phyloP scores from a whole-genome alignment of 2,888 invertebrate species.

The Dynastes grantii region DNA sequence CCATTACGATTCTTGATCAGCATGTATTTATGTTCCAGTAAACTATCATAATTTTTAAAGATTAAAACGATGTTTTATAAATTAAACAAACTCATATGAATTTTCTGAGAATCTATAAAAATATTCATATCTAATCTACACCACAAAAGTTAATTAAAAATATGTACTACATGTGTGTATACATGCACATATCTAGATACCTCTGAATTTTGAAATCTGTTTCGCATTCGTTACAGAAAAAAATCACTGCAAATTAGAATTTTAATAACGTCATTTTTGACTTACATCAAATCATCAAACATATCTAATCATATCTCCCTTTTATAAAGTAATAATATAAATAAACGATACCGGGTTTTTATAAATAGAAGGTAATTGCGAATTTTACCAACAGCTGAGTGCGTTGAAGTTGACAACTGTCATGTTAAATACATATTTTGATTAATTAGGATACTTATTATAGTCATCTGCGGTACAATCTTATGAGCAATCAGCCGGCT shows the following conservation, averaged over 20 bases:
- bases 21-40: no score
- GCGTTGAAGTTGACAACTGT: background rate
- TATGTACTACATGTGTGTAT: background rate
- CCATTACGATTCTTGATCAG: no score
- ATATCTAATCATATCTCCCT: constrained; percentile 30
- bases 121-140: constrained; percentile 11
- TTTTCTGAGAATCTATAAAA: background rate
- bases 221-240: background rate
- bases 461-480: background rate
- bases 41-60: no score
- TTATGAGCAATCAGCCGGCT: constrained; percentile 1
- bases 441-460: constrained; percentile 1
- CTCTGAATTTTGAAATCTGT: background rate
- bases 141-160: background rate
- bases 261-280: constrained; percentile 5
- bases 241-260: constrained; percentile 17
- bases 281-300: background rate
- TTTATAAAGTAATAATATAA: background rate
- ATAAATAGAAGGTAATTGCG: background rate
- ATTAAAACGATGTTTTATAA: no score
- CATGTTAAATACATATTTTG: background rate
- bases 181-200: background rate
- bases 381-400: background rate
- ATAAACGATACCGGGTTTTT: background rate
- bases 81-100: no score